Base-by-base conservation (phyloP, 2,113 vertebrate genomes). In the Mixornis gularis region DNA sequence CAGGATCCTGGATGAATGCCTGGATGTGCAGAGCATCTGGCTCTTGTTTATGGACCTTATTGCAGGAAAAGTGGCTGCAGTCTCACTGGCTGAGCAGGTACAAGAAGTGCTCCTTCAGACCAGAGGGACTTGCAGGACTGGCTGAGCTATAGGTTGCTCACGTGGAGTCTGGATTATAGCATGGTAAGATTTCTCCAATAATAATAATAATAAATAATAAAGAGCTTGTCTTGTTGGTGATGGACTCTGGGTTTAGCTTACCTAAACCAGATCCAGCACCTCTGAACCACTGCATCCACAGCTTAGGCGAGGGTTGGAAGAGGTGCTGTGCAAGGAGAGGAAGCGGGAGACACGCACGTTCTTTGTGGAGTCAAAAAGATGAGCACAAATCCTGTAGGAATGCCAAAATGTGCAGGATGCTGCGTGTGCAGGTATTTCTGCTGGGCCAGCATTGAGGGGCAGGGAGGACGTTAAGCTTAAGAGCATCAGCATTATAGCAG, bases 371-470 rank as follows among this genome's bases (percentile, higher is more conserved):
- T 65, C 63, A 77, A 82, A 95, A 79, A 87, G 90, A 95, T 69
- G 71, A 89, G 79, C 82, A 43, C 43, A 49, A 91, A 87, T 65
- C 81, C 85, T 6, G 6, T n/a, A 66, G 81, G 93, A 91, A 79
- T 76, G 71, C 46, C 63, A 72, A 72, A 82, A 68, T 77, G 81
- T 73, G 92, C 79, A 94, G 94, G 87, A 91, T 95, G 92, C 92
- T 93, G 96, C 1, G 43, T 94, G 89, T 87, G 86, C 95, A 93
- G 94, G 91, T 95, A 91, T 94, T 96, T 89, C 94, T 96, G 92
- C 89, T 95, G 95, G 92, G 91, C 91, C 78, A 96, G 92, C 92
- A 92, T 1, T 1, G 43, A 85, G 91, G 73, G 91, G 89, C 92
- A 87, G 81, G 71, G 87, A 85, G 87, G 94, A 82, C 60, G 3